Percentiles rank a stretch among this genome's conserved stretches.
phyloP scores from a whole-genome alignment of 2,113 vertebrate species.

The Hystrix brachyura region DNA sequence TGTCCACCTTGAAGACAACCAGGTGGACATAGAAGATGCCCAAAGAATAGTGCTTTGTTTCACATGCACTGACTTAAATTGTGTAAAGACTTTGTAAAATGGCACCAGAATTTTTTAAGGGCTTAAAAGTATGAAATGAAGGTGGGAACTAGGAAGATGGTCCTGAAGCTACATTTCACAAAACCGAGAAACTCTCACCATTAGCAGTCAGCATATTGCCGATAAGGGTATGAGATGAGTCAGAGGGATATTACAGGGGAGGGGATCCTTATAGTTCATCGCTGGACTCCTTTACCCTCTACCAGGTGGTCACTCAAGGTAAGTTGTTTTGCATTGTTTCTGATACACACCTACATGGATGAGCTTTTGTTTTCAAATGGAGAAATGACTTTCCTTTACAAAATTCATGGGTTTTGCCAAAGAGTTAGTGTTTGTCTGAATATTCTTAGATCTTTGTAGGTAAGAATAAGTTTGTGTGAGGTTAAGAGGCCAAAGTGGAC shows the following conservation, averaged over 20 bases:
- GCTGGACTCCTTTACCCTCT: not conserved
- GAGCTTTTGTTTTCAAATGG: constrained; percentile 34
- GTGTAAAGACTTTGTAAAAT: not conserved
- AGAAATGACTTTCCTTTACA: constrained; percentile 33
- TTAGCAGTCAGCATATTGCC: too few species aligned
- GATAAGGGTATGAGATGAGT: accelerated
- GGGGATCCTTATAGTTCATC: not conserved
- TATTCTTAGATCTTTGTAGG: constrained; percentile 27
- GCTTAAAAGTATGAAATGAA: not conserved
- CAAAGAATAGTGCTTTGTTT: not conserved
- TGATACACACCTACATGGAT: not conserved
- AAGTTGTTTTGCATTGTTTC: not conserved
- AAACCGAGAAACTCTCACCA: not conserved
- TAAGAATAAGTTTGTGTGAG: constrained; percentile 42
- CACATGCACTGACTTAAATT: not conserved
- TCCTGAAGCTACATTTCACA: not conserved
- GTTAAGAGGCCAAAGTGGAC: not conserved
- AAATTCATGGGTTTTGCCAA: not conserved
- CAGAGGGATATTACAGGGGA: not conserved
- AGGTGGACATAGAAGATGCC: not conserved
- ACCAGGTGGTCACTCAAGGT: not conserved
- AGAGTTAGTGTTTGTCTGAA: not conserved
- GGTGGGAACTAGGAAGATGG: not conserved
- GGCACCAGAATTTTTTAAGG: not conserved
- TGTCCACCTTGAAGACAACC: not conserved